Percentiles rank a stretch among this genome's conserved stretches.
phyloP scores from a whole-genome alignment of 2,888 invertebrate genomes.

The Lumbricus terrestris region DNA sequence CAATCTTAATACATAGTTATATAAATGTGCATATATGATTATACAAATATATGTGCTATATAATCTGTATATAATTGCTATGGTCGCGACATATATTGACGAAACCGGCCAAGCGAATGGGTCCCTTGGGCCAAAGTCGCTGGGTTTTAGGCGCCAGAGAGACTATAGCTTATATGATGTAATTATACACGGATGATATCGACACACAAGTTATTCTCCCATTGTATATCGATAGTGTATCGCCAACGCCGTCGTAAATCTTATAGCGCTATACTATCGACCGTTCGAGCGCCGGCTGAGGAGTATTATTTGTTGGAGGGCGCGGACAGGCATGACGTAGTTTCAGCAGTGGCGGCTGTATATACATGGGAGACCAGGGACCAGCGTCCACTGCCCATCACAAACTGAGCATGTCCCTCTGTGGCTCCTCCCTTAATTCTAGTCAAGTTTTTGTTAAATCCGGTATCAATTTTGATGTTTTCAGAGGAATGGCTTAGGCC shows the following conservation, averaged over 20 bases:
- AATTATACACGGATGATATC: background rate
- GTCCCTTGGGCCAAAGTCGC: background rate
- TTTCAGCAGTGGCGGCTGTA: too few species aligned
- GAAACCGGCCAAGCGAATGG: background rate
- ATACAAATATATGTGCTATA: background rate
- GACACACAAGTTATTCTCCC: background rate
- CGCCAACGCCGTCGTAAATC: background rate
- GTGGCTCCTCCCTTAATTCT: too few species aligned
- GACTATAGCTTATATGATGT: background rate
- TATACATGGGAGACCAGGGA: too few species aligned
- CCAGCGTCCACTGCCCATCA: too few species aligned
- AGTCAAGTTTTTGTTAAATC: too few species aligned
- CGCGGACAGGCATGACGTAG: background rate
- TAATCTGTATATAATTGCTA: background rate
- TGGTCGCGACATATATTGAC: background rate
- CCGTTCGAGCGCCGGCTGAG: background rate
- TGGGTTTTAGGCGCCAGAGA: background rate
- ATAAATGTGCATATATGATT: background rate
- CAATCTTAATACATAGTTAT: too few species aligned
- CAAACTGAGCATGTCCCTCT: too few species aligned
- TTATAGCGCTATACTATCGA: background rate
- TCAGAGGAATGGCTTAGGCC: too few species aligned
- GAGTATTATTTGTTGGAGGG: background rate
- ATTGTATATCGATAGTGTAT: background rate
- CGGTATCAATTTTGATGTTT: too few species aligned